Conservation (phyloP, 2,888 invertebrate species). For the Acrobasis repandana region DNA sequence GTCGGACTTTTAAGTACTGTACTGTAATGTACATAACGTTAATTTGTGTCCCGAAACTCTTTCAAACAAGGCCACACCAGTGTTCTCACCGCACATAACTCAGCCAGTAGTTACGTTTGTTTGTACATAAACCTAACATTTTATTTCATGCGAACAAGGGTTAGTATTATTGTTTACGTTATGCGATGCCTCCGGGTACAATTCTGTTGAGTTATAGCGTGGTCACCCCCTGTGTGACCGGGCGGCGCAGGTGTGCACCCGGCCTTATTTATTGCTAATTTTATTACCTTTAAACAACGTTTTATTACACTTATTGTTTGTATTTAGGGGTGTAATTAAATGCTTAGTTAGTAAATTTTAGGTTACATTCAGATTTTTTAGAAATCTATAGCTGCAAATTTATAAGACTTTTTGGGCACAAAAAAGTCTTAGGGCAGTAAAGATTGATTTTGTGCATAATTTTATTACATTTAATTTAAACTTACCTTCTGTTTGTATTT, state of each 20-base stretch:
- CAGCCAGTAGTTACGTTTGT: slow-evolving; percentile 45
- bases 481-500: too few species aligned
- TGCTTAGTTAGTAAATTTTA: background rate
- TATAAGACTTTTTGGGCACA: too few species aligned
- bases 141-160: slow-evolving; percentile 56
- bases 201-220: slow-evolving; percentile 72
- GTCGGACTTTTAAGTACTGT: too few species aligned
- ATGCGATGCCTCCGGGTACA: slow-evolving; percentile 65
- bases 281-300: slow-evolving; percentile 62
- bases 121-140: slow-evolving; percentile 50
- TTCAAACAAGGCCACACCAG: background rate
- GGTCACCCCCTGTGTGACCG: slow-evolving; percentile 61
- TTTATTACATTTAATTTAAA: too few species aligned
- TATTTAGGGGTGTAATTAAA: slow-evolving; percentile 32
- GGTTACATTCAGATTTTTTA: too few species aligned
- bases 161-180: slow-evolving; percentile 65
- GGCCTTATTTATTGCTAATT: slow-evolving; percentile 77
- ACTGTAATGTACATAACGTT: too few species aligned
- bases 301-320: slow-evolving; percentile 40
- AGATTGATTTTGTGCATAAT: too few species aligned
- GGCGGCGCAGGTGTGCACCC: slow-evolving; percentile 64
- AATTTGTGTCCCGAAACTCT: background rate
- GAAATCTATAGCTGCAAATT: too few species aligned
- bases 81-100: slow-evolving; percentile 28
- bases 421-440: too few species aligned